phyloP scores from a whole-genome alignment of 2,797 vertebrate species.

The Pseudocheirus occidentalis region DNA sequence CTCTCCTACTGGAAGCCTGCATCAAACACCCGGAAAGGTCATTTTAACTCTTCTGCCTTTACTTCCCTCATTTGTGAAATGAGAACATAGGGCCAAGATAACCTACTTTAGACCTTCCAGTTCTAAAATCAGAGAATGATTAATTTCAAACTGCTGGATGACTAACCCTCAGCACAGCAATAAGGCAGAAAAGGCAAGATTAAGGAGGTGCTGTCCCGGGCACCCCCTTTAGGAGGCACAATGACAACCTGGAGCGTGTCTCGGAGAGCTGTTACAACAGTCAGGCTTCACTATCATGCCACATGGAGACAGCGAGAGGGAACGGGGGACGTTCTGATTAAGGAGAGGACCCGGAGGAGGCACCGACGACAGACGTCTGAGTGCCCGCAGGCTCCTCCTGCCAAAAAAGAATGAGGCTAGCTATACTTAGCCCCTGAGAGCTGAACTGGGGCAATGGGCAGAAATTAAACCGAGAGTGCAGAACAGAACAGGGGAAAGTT shows the following conservation, averaged over 20 bases:
- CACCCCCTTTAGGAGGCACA: neutral
- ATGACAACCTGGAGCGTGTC: neutral
- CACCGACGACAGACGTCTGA: neutral
- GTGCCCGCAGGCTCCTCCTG: neutral
- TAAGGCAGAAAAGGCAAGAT: neutral
- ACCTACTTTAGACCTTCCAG: neutral
- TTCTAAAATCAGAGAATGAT: neutral
- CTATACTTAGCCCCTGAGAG: neutral
- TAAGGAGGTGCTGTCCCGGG: neutral
- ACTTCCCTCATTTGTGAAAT: neutral
- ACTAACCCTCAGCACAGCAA: neutral
- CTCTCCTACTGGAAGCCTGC: neutral
- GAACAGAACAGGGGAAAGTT: neutral
- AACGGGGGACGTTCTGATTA: too few species aligned
- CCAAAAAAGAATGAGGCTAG: neutral
- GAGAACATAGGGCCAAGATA: neutral
- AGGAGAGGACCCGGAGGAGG: neutral
- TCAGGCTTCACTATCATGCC: neutral
- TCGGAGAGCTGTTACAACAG: neutral
- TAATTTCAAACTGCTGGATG: neutral
- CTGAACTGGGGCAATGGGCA: neutral
- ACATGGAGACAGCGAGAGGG: neutral
- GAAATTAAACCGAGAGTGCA: neutral
- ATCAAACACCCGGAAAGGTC: accelerated
- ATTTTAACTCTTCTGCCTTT: neutral